Evolutionary conservation across 1,140 invertebrate genomes (phyloP).

Genomic region (Nixonia krombeini): DNA sequence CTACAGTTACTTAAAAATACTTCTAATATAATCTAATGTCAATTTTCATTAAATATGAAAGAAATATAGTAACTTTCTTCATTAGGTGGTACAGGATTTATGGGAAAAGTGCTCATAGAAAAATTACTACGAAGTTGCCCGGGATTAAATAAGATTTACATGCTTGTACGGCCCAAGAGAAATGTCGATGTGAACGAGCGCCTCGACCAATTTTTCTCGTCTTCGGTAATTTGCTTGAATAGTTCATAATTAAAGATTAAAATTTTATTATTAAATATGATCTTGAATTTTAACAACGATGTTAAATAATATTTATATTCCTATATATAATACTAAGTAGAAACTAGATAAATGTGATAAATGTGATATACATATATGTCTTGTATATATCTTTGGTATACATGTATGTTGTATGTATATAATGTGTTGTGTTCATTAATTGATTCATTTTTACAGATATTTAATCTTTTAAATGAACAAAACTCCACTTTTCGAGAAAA

Average conservation of each 20-base stretch:
- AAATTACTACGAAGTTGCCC: constrained; percentile 86
- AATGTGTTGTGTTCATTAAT: no score
- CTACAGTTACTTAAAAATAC: background rate
- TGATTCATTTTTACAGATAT: constrained; percentile 73
- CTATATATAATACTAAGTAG: no score
- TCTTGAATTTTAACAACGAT: no score
- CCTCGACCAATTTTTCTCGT: constrained; percentile 74
- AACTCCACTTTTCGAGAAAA: constrained; percentile 74
- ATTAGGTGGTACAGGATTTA: constrained; percentile 85
- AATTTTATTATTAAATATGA: no score
- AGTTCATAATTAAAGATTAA: no score
- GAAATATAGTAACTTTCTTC: constrained; percentile 66
- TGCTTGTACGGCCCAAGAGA: constrained; percentile 86
- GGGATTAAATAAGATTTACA: constrained; percentile 81
- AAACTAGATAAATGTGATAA: no score
- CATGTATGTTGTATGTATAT: no score
- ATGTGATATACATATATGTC: no score
- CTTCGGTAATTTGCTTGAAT: constrained; percentile 70
- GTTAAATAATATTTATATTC: no score
- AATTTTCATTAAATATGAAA: constrained; percentile 3
- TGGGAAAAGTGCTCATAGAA: constrained; percentile 90
- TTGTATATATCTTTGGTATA: no score
- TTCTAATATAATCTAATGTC: background rate
- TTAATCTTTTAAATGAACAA: constrained; percentile 69
- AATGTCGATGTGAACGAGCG: constrained; percentile 77